These are phyloP conservation scores for Heliangelus exortis DNA, from an alignment of 2,797 vertebrate species.

Conservation along the genomic window DNA sequence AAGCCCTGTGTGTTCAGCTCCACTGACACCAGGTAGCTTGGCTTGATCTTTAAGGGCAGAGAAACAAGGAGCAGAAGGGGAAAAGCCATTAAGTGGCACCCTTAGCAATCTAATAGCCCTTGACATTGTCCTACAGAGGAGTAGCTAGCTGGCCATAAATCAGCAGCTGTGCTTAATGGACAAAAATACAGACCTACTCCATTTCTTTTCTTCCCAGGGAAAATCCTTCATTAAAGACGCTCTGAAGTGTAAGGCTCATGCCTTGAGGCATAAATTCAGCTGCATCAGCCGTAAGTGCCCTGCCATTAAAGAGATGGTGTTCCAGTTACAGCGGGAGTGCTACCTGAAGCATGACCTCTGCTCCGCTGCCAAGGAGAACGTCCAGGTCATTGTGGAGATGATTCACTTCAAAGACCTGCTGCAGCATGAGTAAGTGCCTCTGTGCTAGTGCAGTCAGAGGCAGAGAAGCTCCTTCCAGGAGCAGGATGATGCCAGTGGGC, in stretches of 20 bases:
- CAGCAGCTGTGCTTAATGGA: slow-evolving; percentile 55
- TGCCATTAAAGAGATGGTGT: slow-evolving; percentile 98
- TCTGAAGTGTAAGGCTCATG: slow-evolving; percentile 97
- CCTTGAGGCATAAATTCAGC: slow-evolving; percentile 94
- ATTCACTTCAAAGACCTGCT: slow-evolving; percentile 98
- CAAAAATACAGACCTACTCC: slow-evolving; percentile 49
- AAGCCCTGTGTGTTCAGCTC: neutral
- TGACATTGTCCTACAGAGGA: slow-evolving; percentile 44
- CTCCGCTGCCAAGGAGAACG: slow-evolving; percentile 94
- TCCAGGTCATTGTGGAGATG: slow-evolving; percentile 98
- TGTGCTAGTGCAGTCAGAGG: slow-evolving; percentile 50
- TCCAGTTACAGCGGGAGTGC: slow-evolving; percentile 96
- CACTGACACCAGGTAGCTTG: neutral
- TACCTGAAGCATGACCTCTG: slow-evolving; percentile 97
- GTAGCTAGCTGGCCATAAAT: slow-evolving; percentile 62
- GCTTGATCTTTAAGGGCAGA: neutral
- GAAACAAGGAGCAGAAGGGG: neutral
- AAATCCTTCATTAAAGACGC: slow-evolving; percentile 99
- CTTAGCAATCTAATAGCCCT: slow-evolving; percentile 35
- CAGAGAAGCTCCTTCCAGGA: slow-evolving; percentile 67
- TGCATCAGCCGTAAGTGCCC: slow-evolving; percentile 99
- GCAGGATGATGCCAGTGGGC: slow-evolving; percentile 4
- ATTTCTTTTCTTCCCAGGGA: slow-evolving; percentile 82
- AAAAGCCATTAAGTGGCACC: slow-evolving; percentile 2
- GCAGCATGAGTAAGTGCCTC: slow-evolving; percentile 91